phyloP scores from a whole-genome alignment of 1,140 invertebrate species.

The Brachionus angularis region DNA sequence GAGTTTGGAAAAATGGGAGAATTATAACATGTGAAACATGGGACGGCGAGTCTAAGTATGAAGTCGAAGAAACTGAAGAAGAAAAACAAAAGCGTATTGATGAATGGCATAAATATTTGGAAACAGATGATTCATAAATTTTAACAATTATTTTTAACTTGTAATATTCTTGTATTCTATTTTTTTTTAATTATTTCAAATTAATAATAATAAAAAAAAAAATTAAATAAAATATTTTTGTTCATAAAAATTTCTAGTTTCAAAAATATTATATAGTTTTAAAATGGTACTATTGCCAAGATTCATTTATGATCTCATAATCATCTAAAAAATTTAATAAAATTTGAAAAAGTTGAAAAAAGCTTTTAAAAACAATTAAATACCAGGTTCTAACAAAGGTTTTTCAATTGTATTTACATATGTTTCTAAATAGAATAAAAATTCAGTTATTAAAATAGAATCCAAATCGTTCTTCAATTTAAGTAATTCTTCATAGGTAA shows the following conservation, averaged over 20 bases:
- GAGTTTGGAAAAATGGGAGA: constrained; percentile 43
- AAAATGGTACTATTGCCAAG: no score
- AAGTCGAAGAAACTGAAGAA: constrained; percentile 28
- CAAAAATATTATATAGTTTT: no score
- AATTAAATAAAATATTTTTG: background rate
- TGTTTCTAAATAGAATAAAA: constrained; percentile 3
- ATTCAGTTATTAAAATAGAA: background rate
- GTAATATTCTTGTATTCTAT: background rate
- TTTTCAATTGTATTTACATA: background rate
- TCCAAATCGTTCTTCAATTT: background rate
- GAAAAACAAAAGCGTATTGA: constrained; percentile 3
- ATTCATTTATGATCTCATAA: background rate
- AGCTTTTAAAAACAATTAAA: background rate
- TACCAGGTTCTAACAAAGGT: constrained; percentile 18
- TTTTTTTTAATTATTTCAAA: constrained; percentile 18
- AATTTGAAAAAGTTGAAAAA: background rate
- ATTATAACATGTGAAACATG: constrained; percentile 42
- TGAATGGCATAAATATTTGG: constrained; percentile 35
- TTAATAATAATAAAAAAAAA: background rate
- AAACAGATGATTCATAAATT: constrained; percentile 4
- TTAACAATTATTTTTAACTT: no score
- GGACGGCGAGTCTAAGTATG: constrained; percentile 40
- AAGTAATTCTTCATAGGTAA: background rate
- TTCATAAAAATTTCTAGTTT: no score
- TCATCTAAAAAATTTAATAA: background rate